Percentiles rank a stretch among this genome's conserved stretches.
phyloP scores from a whole-genome alignment of 2,888 invertebrate genomes.

The Phengaris alcon region DNA sequence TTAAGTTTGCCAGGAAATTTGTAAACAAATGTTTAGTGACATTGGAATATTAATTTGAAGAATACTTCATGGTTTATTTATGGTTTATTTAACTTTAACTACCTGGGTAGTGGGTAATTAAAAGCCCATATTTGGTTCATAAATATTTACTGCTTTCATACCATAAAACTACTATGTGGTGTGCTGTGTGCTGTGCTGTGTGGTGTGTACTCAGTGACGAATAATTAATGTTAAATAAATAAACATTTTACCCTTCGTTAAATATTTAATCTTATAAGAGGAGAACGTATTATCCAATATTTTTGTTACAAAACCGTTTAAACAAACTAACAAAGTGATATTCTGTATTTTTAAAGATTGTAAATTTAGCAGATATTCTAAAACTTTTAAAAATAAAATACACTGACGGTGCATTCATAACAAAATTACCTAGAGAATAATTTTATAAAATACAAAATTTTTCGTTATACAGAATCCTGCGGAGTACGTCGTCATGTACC shows the following conservation, averaged over 20 bases:
- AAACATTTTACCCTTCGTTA: too few species aligned
- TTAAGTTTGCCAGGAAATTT: too few species aligned
- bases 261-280: not conserved
- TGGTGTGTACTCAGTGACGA: not conserved
- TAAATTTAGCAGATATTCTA: not conserved
- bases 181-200: too few species aligned
- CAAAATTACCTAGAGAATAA: slow-evolving; percentile 5
- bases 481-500: not conserved
- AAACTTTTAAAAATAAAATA: not conserved
- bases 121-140: not conserved
- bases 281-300: not conserved
- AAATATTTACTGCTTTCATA: not conserved
- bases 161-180: not conserved
- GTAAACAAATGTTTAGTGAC: not conserved
- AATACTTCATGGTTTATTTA: not conserved
- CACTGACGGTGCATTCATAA: not conserved
- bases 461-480: slow-evolving; percentile 3
- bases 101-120: not conserved
- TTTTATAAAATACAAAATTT: slow-evolving; percentile 11
- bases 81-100: too few species aligned
- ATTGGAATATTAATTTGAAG: too few species aligned
- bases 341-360: too few species aligned
- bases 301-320: not conserved
- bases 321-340: too few species aligned
- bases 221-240: not conserved